These are phyloP conservation scores for Mugil cephalus DNA, from an alignment of 2,113 vertebrate genomes.

Conservation along the genomic window DNA sequence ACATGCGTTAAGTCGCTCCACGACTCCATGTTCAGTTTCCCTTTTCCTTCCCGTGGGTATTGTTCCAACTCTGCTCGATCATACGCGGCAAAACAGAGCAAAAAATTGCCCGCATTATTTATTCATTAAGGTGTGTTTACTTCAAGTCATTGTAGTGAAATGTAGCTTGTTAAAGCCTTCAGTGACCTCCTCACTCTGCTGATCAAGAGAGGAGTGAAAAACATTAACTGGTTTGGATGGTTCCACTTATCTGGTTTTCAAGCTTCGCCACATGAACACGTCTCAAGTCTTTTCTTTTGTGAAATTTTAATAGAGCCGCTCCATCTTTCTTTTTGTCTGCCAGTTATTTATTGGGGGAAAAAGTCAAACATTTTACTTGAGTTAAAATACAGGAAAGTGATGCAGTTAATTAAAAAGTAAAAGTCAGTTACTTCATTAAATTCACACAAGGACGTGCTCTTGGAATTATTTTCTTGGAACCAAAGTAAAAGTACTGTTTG, in stretches of 20 bases:
- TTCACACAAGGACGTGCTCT: too few species aligned
- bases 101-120: conserved; percentile 21
- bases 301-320: background rate
- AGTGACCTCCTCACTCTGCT: conserved; percentile 27
- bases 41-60: background rate
- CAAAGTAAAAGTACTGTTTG: too few species aligned
- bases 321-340: too few species aligned
- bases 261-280: background rate
- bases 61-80: conserved; percentile 1
- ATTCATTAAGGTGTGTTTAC: conserved; percentile 34
- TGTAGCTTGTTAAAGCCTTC: conserved; percentile 23
- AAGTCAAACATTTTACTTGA: too few species aligned
- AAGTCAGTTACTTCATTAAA: too few species aligned
- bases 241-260: background rate
- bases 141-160: conserved; percentile 36
- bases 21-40: background rate
- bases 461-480: too few species aligned
- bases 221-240: background rate
- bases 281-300: background rate
- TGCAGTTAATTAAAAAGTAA: too few species aligned
- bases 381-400: too few species aligned
- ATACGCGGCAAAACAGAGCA: conserved; percentile 8
- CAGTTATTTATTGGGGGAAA: too few species aligned
- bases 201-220: conserved; percentile 18
- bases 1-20: background rate